Percentiles rank a stretch among this genome's conserved stretches.
phyloP scores from a whole-genome alignment of 2,113 vertebrate genomes.

The Pteronura brasiliensis region DNA sequence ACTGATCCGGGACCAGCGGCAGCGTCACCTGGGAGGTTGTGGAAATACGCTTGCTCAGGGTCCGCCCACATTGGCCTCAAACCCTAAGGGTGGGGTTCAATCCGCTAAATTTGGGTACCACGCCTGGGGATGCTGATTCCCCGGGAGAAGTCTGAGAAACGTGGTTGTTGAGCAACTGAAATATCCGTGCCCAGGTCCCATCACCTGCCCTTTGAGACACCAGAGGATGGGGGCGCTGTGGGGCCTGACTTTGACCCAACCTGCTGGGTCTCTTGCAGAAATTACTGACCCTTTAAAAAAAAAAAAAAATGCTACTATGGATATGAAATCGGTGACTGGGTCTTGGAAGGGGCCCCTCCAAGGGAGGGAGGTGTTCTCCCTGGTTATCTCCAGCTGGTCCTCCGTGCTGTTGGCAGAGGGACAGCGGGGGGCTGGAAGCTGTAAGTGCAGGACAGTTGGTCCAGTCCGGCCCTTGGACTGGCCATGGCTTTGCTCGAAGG shows the following conservation, averaged over 20 bases:
- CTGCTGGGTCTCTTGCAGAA: background rate
- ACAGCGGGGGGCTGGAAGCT: background rate
- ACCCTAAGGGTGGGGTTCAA: background rate
- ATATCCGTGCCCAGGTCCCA: background rate
- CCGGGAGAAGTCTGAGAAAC: background rate
- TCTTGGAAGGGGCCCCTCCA: background rate
- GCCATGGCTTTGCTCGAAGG: background rate
- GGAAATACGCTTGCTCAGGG: background rate
- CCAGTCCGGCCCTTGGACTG: accelerated
- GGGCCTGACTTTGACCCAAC: accelerated
- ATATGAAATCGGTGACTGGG: background rate
- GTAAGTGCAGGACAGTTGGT: accelerated
- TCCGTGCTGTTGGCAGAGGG: background rate
- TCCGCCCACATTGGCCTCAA: background rate
- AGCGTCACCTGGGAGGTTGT: accelerated
- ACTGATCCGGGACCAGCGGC: accelerated
- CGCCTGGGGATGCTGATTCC: background rate
- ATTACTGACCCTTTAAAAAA: background rate
- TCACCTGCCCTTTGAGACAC: background rate
- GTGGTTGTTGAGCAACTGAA: background rate
- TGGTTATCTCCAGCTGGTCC: background rate
- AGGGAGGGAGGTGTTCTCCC: background rate
- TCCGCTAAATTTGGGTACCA: too few relatives aligned
- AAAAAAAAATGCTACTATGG: background rate
- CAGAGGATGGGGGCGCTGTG: too few relatives aligned